Base-by-base conservation (phyloP, 2,888 invertebrate genomes). In the Carabus problematicus region DNA sequence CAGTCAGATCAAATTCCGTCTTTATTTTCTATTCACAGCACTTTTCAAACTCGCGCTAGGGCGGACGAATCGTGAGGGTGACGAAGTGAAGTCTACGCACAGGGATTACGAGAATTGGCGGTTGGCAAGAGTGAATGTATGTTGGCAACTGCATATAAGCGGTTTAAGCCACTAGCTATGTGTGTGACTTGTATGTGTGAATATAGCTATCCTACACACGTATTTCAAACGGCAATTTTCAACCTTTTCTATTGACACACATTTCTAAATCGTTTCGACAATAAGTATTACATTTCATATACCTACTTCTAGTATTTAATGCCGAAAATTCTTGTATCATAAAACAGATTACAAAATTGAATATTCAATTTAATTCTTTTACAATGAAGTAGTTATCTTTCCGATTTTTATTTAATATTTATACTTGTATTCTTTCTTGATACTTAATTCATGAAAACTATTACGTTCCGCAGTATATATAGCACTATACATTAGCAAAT, bases 1-100 rank as follows among this genome's bases (percentile, higher is more conserved):
- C 47, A 55, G 43, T 29, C 56, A 39, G 64, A 64, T 64, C 64
- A 64, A 64, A 64, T 64, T 68, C 60, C 67, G 54, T 68, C 67
- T 68, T 68, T 68, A 68, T 68, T 64, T 64, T 56, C 64, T 64
- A 64, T 64, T 64, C 64, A 64, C 18, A 18, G 55, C 56, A 40
- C 56, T 56, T 56, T 56, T 56, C 56, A 39, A 56, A 40, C 56
- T 18, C 9, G 56, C 56, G 40, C 56, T 56, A 14, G 56, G 56
- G 56, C 18, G 52, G 19, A 9, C 56, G 18, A 56, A 8, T 19
- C 8, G 14, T 39, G n/a, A 56, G 39, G 56, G 56, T 56, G 14
- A 18, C 19, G 40, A 29, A 6, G 56, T 11, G 39, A n/a, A 40
- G 40, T 40, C 56, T 56, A 12, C 14, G 56, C 29, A 39, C 19